phyloP scores from a whole-genome alignment of 2,888 invertebrate genomes.

The Spodoptera littoralis region DNA sequence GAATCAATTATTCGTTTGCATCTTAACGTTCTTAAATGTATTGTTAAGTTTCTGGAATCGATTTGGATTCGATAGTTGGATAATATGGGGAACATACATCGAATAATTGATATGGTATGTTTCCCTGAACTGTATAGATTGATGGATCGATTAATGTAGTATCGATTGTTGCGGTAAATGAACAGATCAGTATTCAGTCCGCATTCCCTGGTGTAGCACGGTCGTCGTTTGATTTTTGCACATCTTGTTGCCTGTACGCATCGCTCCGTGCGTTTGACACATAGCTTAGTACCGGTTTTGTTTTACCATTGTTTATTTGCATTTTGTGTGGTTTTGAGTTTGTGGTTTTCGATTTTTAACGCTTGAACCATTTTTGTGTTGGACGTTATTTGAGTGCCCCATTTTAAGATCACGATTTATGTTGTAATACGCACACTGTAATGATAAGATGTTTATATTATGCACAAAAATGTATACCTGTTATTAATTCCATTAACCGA shows the following conservation, averaged over 20 bases:
- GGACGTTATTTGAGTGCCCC: slow-evolving; percentile 36
- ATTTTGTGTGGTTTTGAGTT: slow-evolving; percentile 66
- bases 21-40: slow-evolving; percentile 30
- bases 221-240: slow-evolving; percentile 78
- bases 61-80: slow-evolving; percentile 33
- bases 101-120: slow-evolving; percentile 25
- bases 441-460: slow-evolving; percentile 19
- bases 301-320: slow-evolving; percentile 69
- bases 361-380: slow-evolving; percentile 55
- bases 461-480: slow-evolving; percentile 26
- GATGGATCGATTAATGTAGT: slow-evolving; percentile 57
- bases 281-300: slow-evolving; percentile 71
- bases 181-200: slow-evolving; percentile 75
- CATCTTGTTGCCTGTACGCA: slow-evolving; percentile 83
- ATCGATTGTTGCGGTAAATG: slow-evolving; percentile 62
- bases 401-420: slow-evolving; percentile 22
- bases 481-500: slow-evolving; percentile 35
- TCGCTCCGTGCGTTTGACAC: slow-evolving; percentile 74
- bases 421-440: slow-evolving; percentile 36
- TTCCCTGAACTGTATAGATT: slow-evolving; percentile 38
- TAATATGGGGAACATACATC: slow-evolving; percentile 11
- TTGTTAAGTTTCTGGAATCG: slow-evolving; percentile 27
- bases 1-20: slow-evolving; percentile 44
- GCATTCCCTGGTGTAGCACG: slow-evolving; percentile 79
- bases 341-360: slow-evolving; percentile 53